These are phyloP conservation scores for Leucania comma DNA, from an alignment of 2,888 invertebrate genomes.

Conservation along the genomic window DNA sequence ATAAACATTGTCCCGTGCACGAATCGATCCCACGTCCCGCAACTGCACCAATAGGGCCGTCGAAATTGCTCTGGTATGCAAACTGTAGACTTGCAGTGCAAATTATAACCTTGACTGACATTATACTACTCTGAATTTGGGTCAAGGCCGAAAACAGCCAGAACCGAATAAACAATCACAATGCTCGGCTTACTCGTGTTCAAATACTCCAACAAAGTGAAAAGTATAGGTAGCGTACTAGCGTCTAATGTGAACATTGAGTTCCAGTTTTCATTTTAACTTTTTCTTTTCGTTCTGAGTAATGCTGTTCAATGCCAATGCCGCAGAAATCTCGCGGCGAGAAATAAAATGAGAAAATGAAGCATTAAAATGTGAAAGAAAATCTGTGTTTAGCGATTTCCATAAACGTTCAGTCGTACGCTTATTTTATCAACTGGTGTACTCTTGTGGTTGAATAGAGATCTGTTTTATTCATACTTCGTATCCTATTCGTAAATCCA, in stretches of 20 bases:
- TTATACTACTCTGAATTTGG: constrained; percentile 31
- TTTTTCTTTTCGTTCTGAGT: constrained; percentile 55
- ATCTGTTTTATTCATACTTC: constrained; percentile 32
- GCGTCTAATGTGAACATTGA: constrained; percentile 40
- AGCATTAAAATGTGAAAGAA: constrained; percentile 39
- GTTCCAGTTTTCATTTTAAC: constrained; percentile 52
- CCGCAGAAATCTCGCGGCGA: constrained; percentile 38
- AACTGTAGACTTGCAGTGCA: constrained; percentile 20
- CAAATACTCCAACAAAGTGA: constrained; percentile 23
- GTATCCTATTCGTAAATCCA: constrained; percentile 1
- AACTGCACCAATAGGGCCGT: background rate
- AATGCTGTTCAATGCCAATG: constrained; percentile 53
- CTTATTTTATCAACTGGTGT: constrained; percentile 49
- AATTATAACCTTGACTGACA: constrained; percentile 40
- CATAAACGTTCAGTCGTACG: constrained; percentile 5
- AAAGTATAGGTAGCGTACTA: constrained; percentile 13
- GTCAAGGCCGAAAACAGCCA: constrained; percentile 37
- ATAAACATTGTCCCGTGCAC: background rate
- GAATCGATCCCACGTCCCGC: background rate
- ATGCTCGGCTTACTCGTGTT: constrained; percentile 33
- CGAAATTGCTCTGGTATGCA: constrained; percentile 6
- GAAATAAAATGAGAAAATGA: constrained; percentile 56
- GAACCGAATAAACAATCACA: constrained; percentile 43
- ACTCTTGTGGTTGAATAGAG: constrained; percentile 29
- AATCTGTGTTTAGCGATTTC: constrained; percentile 44